Evolutionary conservation across 2,888 invertebrate species (phyloP).

Genomic region (Tetragonisca angustula): DNA sequence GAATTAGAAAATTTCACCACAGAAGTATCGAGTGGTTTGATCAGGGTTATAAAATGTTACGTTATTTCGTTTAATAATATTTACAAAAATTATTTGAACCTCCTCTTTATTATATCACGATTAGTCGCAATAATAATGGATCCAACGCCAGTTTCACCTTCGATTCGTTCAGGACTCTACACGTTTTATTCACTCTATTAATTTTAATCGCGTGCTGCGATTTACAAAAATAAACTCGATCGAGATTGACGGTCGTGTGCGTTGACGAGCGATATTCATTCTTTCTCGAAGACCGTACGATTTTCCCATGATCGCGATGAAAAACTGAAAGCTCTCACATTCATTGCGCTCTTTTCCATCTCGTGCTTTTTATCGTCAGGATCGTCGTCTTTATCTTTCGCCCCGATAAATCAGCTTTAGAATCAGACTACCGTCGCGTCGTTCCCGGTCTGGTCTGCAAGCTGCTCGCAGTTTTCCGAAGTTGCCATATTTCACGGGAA

Average conservation of each 20-base stretch:
- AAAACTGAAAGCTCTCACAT: not conserved
- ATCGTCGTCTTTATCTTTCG: constrained; percentile 25
- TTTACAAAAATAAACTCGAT: not conserved
- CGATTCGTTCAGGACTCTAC: not conserved
- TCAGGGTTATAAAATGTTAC: not conserved
- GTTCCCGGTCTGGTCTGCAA: constrained; percentile 4
- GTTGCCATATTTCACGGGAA: constrained; percentile 54
- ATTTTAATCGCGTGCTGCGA: not conserved
- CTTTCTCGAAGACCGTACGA: not conserved
- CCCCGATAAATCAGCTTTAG: constrained; percentile 49
- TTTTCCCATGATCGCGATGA: not conserved
- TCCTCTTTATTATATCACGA: not conserved
- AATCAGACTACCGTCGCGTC: constrained; percentile 27
- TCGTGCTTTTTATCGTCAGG: constrained; percentile 1
- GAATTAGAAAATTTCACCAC: not conserved
- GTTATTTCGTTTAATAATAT: not conserved
- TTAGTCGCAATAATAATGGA: not conserved
- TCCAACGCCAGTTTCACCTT: not conserved
- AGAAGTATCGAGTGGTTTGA: not conserved
- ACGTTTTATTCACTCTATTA: not conserved
- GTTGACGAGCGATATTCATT: not conserved
- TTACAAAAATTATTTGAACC: not conserved
- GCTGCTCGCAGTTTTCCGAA: constrained; percentile 50
- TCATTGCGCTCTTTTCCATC: not conserved
- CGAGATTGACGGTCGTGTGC: not conserved